A percentile compares a stretch with the other conserved stretches of the same genome.
Conservation (phyloP, 2,888 invertebrate genomes). For the Mayetiola destructor region DNA sequence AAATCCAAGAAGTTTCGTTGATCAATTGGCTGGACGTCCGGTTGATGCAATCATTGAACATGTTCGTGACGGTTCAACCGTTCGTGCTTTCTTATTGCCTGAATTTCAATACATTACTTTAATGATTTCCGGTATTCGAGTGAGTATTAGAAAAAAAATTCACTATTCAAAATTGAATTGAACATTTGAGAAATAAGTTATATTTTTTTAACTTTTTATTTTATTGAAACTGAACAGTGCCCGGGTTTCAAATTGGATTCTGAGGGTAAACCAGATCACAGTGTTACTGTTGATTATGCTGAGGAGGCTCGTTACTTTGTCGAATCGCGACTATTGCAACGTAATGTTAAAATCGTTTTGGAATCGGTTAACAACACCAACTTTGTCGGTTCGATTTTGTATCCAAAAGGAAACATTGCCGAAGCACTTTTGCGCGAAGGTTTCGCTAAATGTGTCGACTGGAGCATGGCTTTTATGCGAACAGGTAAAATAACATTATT, state of each 20-base stretch:
- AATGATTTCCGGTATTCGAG: slow-evolving; percentile 87
- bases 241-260: slow-evolving; percentile 66
- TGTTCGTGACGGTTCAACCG: slow-evolving; percentile 93
- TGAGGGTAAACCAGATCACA: slow-evolving; percentile 55
- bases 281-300: slow-evolving; percentile 50
- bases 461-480: slow-evolving; percentile 73
- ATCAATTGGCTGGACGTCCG: slow-evolving; percentile 71
- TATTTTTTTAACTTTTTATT: not conserved
- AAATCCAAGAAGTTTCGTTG: slow-evolving; percentile 67
- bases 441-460: slow-evolving; percentile 85
- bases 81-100: slow-evolving; percentile 68
- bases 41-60: slow-evolving; percentile 91
- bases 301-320: slow-evolving; percentile 92
- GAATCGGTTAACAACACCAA: slow-evolving; percentile 88
- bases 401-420: slow-evolving; percentile 88
- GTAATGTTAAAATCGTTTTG: slow-evolving; percentile 76
- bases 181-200: not conserved
- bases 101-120: slow-evolving; percentile 83
- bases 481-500: slow-evolving; percentile 35
- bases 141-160: slow-evolving; percentile 32
- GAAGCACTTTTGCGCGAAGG: slow-evolving; percentile 81
- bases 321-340: slow-evolving; percentile 79
- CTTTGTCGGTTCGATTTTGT: slow-evolving; percentile 83
- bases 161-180: not conserved
- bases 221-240: slow-evolving; percentile 36